Percentiles rank a stretch among this genome's conserved stretches.
phyloP scores from a whole-genome alignment of 2,888 invertebrate species.

The Enchytraeus crypticus region DNA sequence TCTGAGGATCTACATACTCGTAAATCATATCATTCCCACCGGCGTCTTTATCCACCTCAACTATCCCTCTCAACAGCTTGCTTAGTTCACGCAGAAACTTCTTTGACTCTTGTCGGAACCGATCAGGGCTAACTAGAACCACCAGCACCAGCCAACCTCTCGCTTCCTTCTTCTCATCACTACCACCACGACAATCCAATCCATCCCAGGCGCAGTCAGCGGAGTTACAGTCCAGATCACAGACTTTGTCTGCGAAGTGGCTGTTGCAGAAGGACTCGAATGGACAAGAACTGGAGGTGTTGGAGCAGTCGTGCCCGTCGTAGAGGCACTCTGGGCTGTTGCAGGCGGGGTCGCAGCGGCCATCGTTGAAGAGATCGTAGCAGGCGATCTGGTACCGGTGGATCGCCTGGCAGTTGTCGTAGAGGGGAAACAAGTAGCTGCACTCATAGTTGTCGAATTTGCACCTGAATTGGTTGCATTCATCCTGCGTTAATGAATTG shows the following conservation, averaged over 20 bases:
- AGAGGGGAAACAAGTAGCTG: conserved; percentile 73
- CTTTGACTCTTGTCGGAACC: conserved; percentile 52
- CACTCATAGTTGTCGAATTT: conserved; percentile 92
- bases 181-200: conserved; percentile 63
- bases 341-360: conserved; percentile 79
- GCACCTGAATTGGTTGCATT: conserved; percentile 84
- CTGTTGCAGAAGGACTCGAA: conserved; percentile 84
- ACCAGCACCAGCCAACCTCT: conserved; percentile 76
- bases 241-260: conserved; percentile 85
- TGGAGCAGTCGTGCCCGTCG: conserved; percentile 85
- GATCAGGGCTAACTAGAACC: conserved; percentile 58
- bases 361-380: conserved; percentile 84
- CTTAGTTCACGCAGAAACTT: conserved; percentile 71
- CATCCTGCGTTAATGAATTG: conserved; percentile 52
- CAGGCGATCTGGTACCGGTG: conserved; percentile 56
- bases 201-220: conserved; percentile 98
- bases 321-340: conserved; percentile 87
- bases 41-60: conserved; percentile 73
- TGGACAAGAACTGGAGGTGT: conserved; percentile 59
- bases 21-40: conserved; percentile 80
- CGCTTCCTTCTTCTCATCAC: conserved; percentile 54
- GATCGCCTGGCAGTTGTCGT: conserved; percentile 80
- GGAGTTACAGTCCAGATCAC: conserved; percentile 91
- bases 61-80: conserved; percentile 72
- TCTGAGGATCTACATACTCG: conserved; percentile 57